Conservation (phyloP, 92 coral and sea anemone genomes). For the Zoanthus gigantus region DNA sequence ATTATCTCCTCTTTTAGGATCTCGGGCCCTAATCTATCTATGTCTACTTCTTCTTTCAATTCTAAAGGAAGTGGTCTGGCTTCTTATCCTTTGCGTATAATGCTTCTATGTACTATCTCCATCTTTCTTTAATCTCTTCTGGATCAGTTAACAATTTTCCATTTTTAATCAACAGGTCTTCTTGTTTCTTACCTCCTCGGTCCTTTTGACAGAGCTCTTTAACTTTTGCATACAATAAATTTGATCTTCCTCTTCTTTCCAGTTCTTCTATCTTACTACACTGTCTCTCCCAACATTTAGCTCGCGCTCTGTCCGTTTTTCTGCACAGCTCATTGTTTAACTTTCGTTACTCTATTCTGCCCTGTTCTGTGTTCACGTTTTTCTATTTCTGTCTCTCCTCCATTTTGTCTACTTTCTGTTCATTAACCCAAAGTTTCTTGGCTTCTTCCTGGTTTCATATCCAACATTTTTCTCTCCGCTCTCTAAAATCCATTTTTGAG, state of each 20-base stretch:
- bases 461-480: slow-evolving; percentile 42
- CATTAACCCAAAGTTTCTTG: slow-evolving; percentile 57
- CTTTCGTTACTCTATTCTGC: slow-evolving; percentile 29
- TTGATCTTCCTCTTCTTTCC: slow-evolving; percentile 41
- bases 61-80: slow-evolving; percentile 43
- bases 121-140: slow-evolving; percentile 14
- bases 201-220: slow-evolving; percentile 28
- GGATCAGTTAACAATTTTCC: slow-evolving; percentile 28
- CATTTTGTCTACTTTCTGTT: slow-evolving; percentile 44
- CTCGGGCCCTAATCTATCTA: slow-evolving; percentile 27
- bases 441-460: slow-evolving; percentile 40
- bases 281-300: slow-evolving; percentile 30
- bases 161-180: slow-evolving; percentile 9
- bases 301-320: slow-evolving; percentile 48
- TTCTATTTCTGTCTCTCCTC: slow-evolving; percentile 32
- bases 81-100: slow-evolving; percentile 47
- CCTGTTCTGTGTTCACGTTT: slow-evolving; percentile 25
- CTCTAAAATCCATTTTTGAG: slow-evolving; percentile 32
- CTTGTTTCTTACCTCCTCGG: slow-evolving; percentile 33
- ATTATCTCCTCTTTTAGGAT: slow-evolving; percentile 6
- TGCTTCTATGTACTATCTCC: slow-evolving; percentile 46
- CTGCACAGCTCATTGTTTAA: slow-evolving; percentile 40
- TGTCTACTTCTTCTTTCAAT: slow-evolving; percentile 23
- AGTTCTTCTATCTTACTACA: slow-evolving; percentile 44
- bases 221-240: slow-evolving; percentile 37